Percentiles rank a stretch among this genome's conserved stretches.
Evolutionary conservation across 1,140 invertebrate genomes (phyloP).

Genomic region (Mya arenaria): DNA sequence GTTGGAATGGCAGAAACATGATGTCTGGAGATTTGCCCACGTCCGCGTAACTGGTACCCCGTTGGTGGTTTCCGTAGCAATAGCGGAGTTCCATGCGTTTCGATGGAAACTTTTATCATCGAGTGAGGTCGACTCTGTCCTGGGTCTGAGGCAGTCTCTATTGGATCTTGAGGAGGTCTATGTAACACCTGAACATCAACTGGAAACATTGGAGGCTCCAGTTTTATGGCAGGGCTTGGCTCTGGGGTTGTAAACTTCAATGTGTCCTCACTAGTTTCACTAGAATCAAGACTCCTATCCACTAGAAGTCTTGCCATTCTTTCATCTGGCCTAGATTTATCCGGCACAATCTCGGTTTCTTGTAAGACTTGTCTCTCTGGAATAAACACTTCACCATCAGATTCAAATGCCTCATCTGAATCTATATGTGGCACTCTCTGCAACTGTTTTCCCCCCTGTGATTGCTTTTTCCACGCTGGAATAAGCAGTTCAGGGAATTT

Average conservation of each 20-base stretch:
- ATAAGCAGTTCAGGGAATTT: constrained; percentile 68
- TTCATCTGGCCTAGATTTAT: constrained; percentile 7
- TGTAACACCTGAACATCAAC: constrained; percentile 8
- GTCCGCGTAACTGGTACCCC: constrained; percentile 3
- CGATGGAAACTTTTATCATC: constrained; percentile 37
- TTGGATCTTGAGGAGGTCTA: constrained; percentile 8
- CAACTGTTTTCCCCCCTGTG: constrained; percentile 42
- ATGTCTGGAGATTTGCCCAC: constrained; percentile 28
- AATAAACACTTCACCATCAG: constrained; percentile 38
- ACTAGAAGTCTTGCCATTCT: not conserved
- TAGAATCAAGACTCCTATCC: constrained; percentile 45
- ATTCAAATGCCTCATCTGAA: constrained; percentile 33
- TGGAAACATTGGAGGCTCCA: constrained; percentile 30
- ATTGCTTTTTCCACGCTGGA: constrained; percentile 57
- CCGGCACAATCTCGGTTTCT: constrained; percentile 18
- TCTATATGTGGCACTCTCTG: constrained; percentile 26
- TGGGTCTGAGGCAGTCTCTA: constrained; percentile 46
- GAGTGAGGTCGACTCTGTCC: constrained; percentile 41
- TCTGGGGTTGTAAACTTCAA: constrained; percentile 45
- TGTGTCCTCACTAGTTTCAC: constrained; percentile 54
- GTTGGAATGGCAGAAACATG: constrained; percentile 49
- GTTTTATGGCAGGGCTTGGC: constrained; percentile 32
- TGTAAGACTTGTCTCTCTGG: not conserved
- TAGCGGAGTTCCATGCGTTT: constrained; percentile 48
- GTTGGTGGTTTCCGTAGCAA: constrained; percentile 47